A percentile compares a stretch with the other conserved stretches of the same genome.
phyloP scores from a whole-genome alignment of 2,113 vertebrate species.

The Leptosomus discolor region DNA sequence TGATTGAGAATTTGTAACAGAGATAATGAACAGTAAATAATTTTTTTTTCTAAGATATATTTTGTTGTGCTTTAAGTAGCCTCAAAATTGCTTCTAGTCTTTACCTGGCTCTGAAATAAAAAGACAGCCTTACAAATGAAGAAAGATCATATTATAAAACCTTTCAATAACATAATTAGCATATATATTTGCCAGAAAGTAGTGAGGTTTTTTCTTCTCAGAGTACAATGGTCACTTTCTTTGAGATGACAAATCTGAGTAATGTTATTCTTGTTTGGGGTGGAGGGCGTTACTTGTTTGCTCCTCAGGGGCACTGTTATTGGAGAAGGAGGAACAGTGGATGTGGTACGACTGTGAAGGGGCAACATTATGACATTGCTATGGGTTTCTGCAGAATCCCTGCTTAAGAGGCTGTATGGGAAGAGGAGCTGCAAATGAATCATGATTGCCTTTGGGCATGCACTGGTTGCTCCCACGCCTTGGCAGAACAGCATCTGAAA shows the following conservation, averaged over 20 bases:
- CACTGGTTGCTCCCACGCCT: background rate
- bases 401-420: background rate
- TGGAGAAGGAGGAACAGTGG: background rate
- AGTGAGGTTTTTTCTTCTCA: accelerated
- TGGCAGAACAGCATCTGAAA: background rate
- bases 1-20: background rate
- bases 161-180: background rate
- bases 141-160: background rate
- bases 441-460: background rate
- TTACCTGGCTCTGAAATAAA: background rate
- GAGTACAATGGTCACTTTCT: background rate
- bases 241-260: background rate
- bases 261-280: background rate
- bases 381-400: background rate
- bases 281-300: background rate
- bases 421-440: background rate
- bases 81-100: background rate
- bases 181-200: background rate
- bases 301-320: background rate
- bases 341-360: background rate
- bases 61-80: background rate
- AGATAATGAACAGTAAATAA: background rate
- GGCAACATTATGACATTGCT: background rate
- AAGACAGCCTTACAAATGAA: background rate
- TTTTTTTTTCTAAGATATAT: background rate